Evolutionary conservation across 2,113 vertebrate genomes (phyloP), one percentile per base, ranked within the genome.

Genomic region (Canis aureus): DNA sequence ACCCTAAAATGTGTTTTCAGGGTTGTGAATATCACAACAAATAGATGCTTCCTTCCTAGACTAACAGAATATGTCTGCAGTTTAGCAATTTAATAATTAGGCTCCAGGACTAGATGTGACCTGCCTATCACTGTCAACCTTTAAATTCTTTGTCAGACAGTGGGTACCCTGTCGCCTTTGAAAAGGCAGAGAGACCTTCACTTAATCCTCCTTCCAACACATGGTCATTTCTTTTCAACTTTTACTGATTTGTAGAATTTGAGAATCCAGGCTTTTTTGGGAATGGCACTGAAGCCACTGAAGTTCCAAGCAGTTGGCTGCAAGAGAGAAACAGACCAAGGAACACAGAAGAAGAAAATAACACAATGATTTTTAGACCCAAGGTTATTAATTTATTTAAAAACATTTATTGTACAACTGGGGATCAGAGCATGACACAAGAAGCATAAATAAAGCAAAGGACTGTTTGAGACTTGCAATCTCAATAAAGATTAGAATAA

Each of bases 351-450:
- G 79, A 43, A 57, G 66, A 86, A 80, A 27, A 73, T 20, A 35
- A 43, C 43, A 43, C 43, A 43, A 43, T 43, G 43, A 2, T n/a
- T 81, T 94, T 90, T 57, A 88, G 84, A 79, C 3, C 8, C 5
- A 2, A 29, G 13, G 11, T 94, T 93, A 91, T 78, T 85, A 49
- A 91, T 76, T 94, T 59, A 22, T 91, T 81, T 85, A 43, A 91
- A 89, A 73, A 90, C 51, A 74, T 94, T 81, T 83, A 32, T 74
- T 67, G 20, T 49, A 51, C 9, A 84, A 38, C 8, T 11, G 27
- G 43, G 79, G 43, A 5, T 95, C 67, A 92, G 43, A 78, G 4
- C 22, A 83, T 0, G 10, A 29, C 17, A 69, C 5, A 69, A 32
- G 67, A 32, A 51, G 62, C 67, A 60, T 69, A 84, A 88, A 76